Base-by-base conservation (phyloP, 2,113 vertebrate genomes). In the Nanger granti region DNA sequence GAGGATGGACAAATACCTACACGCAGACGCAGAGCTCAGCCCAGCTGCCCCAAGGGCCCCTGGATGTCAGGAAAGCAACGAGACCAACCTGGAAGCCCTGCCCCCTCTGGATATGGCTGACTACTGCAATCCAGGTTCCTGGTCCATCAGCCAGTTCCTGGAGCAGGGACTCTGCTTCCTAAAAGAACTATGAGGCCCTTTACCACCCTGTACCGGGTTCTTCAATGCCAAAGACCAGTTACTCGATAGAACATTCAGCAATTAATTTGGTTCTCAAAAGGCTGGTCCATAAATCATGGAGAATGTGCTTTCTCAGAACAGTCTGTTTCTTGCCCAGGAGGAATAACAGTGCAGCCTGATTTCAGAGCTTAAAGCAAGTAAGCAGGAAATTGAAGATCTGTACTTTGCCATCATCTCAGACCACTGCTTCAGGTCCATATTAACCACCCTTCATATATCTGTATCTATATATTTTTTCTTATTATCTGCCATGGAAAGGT, bases 281-380 rank as follows among this genome's bases (percentile, higher is more conserved):
- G 4, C 15, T 28, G 22, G 87, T 92, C 87, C 37, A 64, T 93
- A 93, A 93, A n/a, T 76, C 87, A 37, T 5, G 7, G 59, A 41
- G 93, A 90, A 55, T 31, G 20, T 3, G 60, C 57, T 62, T 96
- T 95, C 90, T 66, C 49, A 31, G 93, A 85, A 94, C 59, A 44
- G 31, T 3, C 28, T 60, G 84, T 44, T 41, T 47, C 89, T 83
- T 15, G 28, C 54, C 57, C 29, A 7, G 3, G 28, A 91, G 57
- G 44, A 37, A 24, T 11, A 0, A 8, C n/a, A 20, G 47, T 4
- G 17, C 37, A 26, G 54, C 20, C 49, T 41, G 87, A 20, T n/a
- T 49, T 60, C 34, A 1, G 7, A 11, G 22, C 7, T 57, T 57
- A 59, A 26, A 87, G 66, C 26, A 12, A 57, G 22, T 2, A 3